Evolutionary conservation across 2,797 vertebrate genomes (phyloP).

Genomic region (Sylvilagus floridanus): DNA sequence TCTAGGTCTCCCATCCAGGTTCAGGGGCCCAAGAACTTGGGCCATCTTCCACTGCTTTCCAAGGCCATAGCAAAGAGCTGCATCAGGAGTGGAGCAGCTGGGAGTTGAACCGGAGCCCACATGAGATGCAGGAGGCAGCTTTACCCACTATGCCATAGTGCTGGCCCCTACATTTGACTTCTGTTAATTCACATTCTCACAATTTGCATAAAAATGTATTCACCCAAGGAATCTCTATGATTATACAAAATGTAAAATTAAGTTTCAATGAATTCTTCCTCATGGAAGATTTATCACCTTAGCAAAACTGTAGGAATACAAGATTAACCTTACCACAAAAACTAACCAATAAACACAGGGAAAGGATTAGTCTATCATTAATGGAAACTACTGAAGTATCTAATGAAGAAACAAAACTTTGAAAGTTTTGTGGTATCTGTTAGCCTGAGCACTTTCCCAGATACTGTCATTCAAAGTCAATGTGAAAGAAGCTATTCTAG

Average conservation of each 20-base stretch:
- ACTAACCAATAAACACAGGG: not conserved
- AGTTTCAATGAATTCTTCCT: not conserved
- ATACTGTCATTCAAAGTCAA: not conserved
- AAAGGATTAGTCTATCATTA: not conserved
- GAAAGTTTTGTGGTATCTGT: not conserved
- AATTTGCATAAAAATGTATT: constrained; percentile 17
- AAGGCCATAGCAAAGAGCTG: too few species aligned
- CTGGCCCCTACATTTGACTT: not conserved
- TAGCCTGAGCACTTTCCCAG: constrained; percentile 4
- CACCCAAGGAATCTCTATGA: not conserved
- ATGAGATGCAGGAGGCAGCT: too few species aligned
- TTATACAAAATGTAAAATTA: not conserved
- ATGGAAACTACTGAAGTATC: not conserved
- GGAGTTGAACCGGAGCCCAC: too few species aligned
- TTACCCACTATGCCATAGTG: too few species aligned
- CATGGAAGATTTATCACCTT: not conserved
- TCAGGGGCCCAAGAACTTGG: too few species aligned
- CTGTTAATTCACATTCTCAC: not conserved
- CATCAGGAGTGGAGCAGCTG: too few species aligned
- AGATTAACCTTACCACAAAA: not conserved
- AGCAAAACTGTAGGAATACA: not conserved
- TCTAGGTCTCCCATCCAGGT: too few species aligned
- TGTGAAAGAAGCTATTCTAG: not conserved
- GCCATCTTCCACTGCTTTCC: too few species aligned
- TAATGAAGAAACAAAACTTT: not conserved